Conservation (phyloP, 1,140 invertebrate species). For the Ditylenchus dipsaci region DNA sequence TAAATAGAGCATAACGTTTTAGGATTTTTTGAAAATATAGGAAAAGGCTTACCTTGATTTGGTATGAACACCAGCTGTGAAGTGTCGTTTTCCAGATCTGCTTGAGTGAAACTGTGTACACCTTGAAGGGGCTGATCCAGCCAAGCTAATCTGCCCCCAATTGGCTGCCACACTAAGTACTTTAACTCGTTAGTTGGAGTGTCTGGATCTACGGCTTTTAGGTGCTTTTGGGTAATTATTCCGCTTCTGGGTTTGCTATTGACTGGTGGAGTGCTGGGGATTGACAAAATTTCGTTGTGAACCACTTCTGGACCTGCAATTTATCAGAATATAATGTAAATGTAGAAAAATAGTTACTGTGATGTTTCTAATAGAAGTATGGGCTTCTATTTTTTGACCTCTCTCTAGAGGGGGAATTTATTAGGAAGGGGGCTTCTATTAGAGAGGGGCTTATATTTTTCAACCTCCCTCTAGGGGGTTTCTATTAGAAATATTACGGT, state of each 20-base stretch:
- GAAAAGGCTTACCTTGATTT: not conserved
- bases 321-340: too few species aligned
- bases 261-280: not conserved
- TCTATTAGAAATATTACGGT: too few species aligned
- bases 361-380: too few species aligned
- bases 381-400: too few species aligned
- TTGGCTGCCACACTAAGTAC: slow-evolving; percentile 47
- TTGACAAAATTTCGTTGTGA: slow-evolving; percentile 10
- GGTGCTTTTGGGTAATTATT: not conserved
- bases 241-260: not conserved
- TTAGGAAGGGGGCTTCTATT: too few species aligned
- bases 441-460: too few species aligned
- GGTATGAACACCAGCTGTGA: not conserved
- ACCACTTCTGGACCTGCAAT: slow-evolving; percentile 14
- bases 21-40: not conserved
- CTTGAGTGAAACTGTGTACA: slow-evolving; percentile 47
- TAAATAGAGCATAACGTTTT: too few species aligned
- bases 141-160: slow-evolving; percentile 36
- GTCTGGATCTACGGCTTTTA: slow-evolving; percentile 31
- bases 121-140: not conserved
- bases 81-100: slow-evolving; percentile 35
- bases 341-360: not conserved
- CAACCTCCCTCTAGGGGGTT: too few species aligned
- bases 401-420: too few species aligned
- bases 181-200: slow-evolving; percentile 35